A percentile compares a stretch with the other conserved stretches of the same genome.
These are phyloP conservation scores for Epistrophe grossulariae DNA, from an alignment of 2,888 invertebrate species.

Conservation along the genomic window DNA sequence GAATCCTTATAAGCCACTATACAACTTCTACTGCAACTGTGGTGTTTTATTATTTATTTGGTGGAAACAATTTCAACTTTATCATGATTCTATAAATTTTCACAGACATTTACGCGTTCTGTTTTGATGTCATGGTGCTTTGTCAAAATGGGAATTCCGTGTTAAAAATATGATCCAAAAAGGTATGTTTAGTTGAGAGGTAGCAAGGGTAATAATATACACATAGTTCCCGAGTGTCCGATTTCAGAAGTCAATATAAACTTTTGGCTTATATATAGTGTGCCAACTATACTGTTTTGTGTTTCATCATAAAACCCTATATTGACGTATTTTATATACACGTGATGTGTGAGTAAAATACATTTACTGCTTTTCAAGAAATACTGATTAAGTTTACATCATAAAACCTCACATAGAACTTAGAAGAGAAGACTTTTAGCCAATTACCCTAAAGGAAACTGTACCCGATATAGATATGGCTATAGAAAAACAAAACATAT, in stretches of 20 bases:
- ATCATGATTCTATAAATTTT: conserved; percentile 70
- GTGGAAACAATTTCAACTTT: conserved; percentile 66
- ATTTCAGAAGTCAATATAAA: conserved; percentile 50
- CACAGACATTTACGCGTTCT: conserved; percentile 58
- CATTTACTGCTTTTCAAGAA: neutral
- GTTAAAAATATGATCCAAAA: conserved; percentile 48
- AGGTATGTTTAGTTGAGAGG: neutral
- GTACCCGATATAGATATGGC: neutral
- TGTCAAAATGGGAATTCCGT: conserved; percentile 63
- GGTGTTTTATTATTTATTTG: conserved; percentile 41
- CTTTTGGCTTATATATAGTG: conserved; percentile 29
- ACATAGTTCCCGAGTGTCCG: conserved; percentile 34
- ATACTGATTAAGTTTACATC: conserved; percentile 2
- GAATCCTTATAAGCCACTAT: neutral
- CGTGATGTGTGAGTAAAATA: neutral
- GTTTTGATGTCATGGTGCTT: conserved; percentile 21
- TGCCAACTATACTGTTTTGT: conserved; percentile 11
- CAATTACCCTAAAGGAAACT: conserved; percentile 10
- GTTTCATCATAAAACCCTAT: neutral
- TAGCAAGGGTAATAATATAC: conserved; percentile 25
- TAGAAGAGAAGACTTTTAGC: neutral
- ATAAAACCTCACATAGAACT: conserved; percentile 1
- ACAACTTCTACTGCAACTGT: neutral
- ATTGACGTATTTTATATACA: neutral
- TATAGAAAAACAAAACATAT: conserved; percentile 2